Base-by-base conservation (phyloP, 2,888 invertebrate genomes). In the Microchrysa polita region DNA sequence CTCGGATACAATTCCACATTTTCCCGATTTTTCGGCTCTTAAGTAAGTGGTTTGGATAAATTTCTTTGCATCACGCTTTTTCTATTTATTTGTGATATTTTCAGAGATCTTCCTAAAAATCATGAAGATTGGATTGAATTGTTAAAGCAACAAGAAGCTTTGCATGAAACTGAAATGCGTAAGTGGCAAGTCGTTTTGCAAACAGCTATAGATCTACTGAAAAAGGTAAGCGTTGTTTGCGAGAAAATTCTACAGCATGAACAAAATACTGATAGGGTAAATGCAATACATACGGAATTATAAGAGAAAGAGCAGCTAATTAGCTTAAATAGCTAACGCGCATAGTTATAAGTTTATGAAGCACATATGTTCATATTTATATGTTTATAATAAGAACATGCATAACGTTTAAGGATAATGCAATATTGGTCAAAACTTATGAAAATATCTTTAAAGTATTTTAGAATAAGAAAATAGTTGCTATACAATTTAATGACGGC, bases 51-150 rank as follows among this genome's bases (percentile, higher is more conserved):
- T 48, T 48, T 12, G 42, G 42, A 42, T 9, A 9, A 42, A 42
- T 42, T n/a, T 48, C 48, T 48, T 7, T 48, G 4, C 16, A n/a
- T 42, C 12, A 9, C 7, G 48, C 12, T 2, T 12, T n/a, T n/a
- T 48, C 2, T 48, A 10, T n/a, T 20, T 53, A 42, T 59, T 12
- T 48, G 4, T 48, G 4, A 52, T 60, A 23, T 55, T 73, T 18
- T n/a, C 78, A 92, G 92, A 80, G 88, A 90, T 81, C 88, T 91
- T 74, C 93, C 93, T 34, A 89, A 90, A 80, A 89, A 90, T 79
- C 90, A 92, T 82, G 92, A 94, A 80, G 93, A 94, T 82, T 96
- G 95, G 95, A 87, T 93, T 74, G 87, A 89, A 78, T 85, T 94
- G 77, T 84, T 96, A 79, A 92, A 92, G 81, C 90, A 92, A 77